Base-by-base conservation (phyloP, 1,140 invertebrate species). In the Brachionus calyciflorus region DNA sequence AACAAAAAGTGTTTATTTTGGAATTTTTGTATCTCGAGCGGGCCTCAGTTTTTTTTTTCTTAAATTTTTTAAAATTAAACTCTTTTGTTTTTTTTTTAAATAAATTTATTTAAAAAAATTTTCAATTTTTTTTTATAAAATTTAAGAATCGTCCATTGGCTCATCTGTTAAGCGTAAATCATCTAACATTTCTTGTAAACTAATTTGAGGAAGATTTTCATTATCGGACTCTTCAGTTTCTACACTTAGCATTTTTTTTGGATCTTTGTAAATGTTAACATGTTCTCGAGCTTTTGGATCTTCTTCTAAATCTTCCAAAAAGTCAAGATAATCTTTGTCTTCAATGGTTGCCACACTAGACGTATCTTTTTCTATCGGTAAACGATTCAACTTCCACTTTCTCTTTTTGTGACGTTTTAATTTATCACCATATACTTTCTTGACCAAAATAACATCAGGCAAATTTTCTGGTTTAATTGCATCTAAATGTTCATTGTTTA, bases 261-360 rank as follows among this genome's bases (percentile, higher is more conserved):
- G 70, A 77, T 79, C 79, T 5, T 81, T 80, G 80, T 92, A 40
- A 70, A 77, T 96, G 81, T 98, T 97, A 41, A 99, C 88, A 82
- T 96, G 91, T 80, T 92, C 90, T 78, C 96, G 88, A 76, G 94
- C 87, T 33, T 89, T 88, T 21, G 89, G 89, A 86, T 99, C 94
- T 85, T 99, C 96, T 85, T 99, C 96, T 60, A 99, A 84, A 82
- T 99, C 96, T 80, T 98, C 93, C 83, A 98, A 88, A 86, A 99
- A 99, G 79, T 96, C 94, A 80, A 91, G 90, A 83, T 93, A 97
- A 80, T 96, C 94, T 79, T 91, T 93, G 3, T 63, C 68, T 48
- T 78, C 48, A n/a, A 28, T 49, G 24, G 17, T 90, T 79, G 90
- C 89, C 78, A 90, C 89, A 77, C 89, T 91, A 63, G 88, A 89